Conservation (phyloP, 2,113 vertebrate genomes). For the Leptocoma aspasia region DNA sequence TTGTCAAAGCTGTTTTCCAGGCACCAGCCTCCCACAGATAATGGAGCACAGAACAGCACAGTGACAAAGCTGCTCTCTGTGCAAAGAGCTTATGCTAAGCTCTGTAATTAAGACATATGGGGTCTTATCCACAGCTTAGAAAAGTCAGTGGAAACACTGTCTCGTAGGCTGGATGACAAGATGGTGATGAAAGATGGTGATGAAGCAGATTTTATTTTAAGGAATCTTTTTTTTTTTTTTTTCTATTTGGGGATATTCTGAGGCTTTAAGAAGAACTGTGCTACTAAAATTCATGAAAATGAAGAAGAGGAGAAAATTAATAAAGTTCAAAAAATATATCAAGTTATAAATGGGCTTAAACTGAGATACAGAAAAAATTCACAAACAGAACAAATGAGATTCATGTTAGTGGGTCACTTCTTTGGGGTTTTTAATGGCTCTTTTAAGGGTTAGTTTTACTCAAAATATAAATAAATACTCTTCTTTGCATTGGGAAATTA, state of each 20-base stretch:
- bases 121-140: constrained; percentile 36
- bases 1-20: constrained; percentile 13
- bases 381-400: neutral
- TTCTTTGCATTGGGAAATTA: neutral
- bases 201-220: constrained; percentile 61
- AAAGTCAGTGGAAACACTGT: constrained; percentile 22
- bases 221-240: neutral
- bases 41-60: neutral
- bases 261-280: neutral
- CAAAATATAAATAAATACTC: neutral
- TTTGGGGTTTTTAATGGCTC: neutral
- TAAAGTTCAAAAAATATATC: neutral
- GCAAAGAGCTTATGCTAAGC: constrained; percentile 43
- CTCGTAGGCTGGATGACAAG: constrained; percentile 29
- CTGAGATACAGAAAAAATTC: neutral
- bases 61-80: constrained; percentile 5
- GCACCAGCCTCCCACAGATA: neutral
- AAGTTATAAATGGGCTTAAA: neutral
- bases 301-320: neutral
- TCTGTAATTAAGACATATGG: constrained; percentile 53
- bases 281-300: neutral
- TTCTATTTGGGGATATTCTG: neutral
- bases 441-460: neutral
- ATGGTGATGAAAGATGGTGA: constrained; percentile 42
- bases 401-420: neutral